Conservation (phyloP, 2,888 invertebrate genomes). For the Drosophila mulleri region DNA sequence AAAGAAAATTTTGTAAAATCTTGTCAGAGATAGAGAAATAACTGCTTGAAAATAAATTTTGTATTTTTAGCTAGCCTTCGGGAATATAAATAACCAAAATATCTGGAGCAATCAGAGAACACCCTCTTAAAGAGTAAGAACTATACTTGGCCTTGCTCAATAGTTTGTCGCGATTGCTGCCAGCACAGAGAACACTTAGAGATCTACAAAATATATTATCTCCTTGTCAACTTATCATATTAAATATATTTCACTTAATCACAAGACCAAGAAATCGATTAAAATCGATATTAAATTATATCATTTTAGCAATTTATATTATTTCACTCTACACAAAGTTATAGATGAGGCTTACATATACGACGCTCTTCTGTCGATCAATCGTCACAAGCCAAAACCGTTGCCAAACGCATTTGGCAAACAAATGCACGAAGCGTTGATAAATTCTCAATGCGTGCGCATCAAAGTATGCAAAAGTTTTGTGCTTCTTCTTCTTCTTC, state of each 20-base stretch:
- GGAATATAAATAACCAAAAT: no score
- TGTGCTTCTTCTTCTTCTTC: slow-evolving; percentile 14
- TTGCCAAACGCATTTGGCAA: slow-evolving; percentile 55
- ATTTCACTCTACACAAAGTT: not conserved
- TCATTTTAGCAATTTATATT: not conserved
- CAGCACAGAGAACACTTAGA: not conserved
- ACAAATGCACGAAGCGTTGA: slow-evolving; percentile 38
- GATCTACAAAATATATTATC: not conserved
- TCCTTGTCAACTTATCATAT: not conserved
- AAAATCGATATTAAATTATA: not conserved
- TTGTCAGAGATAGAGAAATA: no score
- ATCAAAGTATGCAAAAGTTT: slow-evolving; percentile 63
- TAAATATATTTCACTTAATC: no score
- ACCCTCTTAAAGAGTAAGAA: no score
- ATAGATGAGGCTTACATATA: no score
- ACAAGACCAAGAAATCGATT: not conserved
- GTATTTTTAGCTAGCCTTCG: no score
- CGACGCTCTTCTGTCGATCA: not conserved
- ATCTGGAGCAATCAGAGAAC: no score
- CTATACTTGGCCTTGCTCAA: no score
- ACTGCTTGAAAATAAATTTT: no score
- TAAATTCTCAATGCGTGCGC: slow-evolving; percentile 60
- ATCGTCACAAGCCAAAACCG: slow-evolving; percentile 22
- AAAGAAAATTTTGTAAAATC: no score
- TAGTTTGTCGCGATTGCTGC: not conserved